These are phyloP conservation scores for Temnothorax rugatulus DNA, from an alignment of 2,888 invertebrate genomes.

Conservation along the genomic window DNA sequence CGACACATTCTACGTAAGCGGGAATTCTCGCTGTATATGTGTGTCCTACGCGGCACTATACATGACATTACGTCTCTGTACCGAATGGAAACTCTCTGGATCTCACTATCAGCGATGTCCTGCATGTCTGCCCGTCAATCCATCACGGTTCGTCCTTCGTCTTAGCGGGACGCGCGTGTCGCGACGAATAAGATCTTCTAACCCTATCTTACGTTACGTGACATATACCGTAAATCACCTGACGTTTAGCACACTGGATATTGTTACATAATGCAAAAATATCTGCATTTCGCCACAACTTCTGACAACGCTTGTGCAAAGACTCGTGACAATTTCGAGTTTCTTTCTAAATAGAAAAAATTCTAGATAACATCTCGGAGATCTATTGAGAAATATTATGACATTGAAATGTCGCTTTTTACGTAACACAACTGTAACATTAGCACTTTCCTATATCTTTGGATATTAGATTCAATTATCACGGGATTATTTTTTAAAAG, in stretches of 20 bases:
- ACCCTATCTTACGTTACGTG: slow-evolving; percentile 16
- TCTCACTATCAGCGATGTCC: slow-evolving; percentile 42
- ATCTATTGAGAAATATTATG: background rate
- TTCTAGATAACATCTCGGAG: background rate
- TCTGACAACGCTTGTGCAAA: background rate
- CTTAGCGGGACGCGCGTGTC: slow-evolving; percentile 32
- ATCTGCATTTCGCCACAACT: background rate
- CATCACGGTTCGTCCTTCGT: slow-evolving; percentile 33
- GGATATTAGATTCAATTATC: background rate
- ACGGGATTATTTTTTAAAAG: background rate
- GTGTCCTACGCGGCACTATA: slow-evolving; percentile 7
- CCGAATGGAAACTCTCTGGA: slow-evolving; percentile 28
- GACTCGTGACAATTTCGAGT: background rate
- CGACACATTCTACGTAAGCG: background rate
- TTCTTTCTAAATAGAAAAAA: background rate
- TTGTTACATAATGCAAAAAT: background rate
- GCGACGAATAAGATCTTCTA: slow-evolving; percentile 33
- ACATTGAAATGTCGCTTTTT: background rate
- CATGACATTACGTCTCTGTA: slow-evolving; percentile 20
- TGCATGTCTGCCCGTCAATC: slow-evolving; percentile 41
- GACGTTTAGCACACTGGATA: background rate
- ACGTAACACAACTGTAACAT: background rate
- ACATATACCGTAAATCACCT: background rate
- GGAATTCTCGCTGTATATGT: slow-evolving; percentile 1
- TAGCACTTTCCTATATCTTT: background rate